These are phyloP conservation scores for Chromis chromis DNA, from an alignment of 2,797 vertebrate species.

Conservation along the genomic window DNA sequence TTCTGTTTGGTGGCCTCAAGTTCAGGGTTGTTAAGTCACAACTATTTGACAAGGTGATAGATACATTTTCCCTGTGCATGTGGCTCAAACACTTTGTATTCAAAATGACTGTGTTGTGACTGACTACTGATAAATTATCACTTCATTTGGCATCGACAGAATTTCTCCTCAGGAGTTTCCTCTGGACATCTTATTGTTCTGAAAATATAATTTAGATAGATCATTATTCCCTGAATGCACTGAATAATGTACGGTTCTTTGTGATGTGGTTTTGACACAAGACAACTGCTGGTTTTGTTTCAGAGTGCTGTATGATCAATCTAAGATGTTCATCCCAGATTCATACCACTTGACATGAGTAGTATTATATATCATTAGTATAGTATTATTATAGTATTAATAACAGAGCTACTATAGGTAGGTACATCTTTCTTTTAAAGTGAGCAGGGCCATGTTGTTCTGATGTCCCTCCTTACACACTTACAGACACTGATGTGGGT, in stretches of 20 bases:
- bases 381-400: no score
- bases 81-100: not conserved
- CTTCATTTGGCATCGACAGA: not conserved
- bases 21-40: not conserved
- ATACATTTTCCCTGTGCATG: not conserved
- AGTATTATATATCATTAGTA: not conserved
- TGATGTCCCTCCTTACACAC: not conserved
- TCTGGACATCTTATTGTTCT: not conserved
- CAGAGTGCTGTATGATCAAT: not conserved
- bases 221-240: not conserved
- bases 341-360: not conserved
- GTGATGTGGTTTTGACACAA: not conserved
- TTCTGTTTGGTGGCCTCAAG: not conserved
- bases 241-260: not conserved
- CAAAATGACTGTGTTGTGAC: not conserved
- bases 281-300: constrained; percentile 5
- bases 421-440: not conserved
- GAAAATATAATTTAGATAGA: not conserved
- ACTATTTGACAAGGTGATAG: not conserved
- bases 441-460: not conserved
- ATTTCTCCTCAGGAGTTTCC: not conserved
- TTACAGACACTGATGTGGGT: not conserved
- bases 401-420: no score
- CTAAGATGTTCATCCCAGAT: not conserved
- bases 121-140: not conserved